Evolutionary conservation across 2,888 invertebrate genomes (phyloP).

Genomic region (Alsophila aescularia): DNA sequence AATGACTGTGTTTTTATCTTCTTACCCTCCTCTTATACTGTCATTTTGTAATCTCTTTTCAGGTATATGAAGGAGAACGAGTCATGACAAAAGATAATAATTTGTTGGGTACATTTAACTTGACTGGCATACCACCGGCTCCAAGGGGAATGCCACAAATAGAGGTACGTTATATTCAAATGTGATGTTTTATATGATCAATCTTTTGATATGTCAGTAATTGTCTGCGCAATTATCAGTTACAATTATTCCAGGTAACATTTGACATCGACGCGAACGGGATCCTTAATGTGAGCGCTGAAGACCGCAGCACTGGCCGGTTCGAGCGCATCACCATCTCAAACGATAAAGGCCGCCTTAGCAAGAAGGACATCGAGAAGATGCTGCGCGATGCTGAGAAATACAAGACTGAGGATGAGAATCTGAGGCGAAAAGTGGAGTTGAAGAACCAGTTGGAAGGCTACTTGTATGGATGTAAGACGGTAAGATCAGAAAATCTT

Average conservation of each 20-base stretch:
- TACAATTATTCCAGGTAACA: conserved; percentile 84
- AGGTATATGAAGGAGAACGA: conserved; percentile 93
- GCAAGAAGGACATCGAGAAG: conserved; percentile 93
- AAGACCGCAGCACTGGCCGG: conserved; percentile 91
- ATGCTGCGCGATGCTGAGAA: conserved; percentile 93
- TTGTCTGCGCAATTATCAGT: no score
- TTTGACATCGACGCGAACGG: conserved; percentile 96
- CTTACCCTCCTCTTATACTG: not conserved
- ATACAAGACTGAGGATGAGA: conserved; percentile 90
- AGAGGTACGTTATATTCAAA: conserved; percentile 62
- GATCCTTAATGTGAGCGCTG: conserved; percentile 91
- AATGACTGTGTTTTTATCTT: not conserved
- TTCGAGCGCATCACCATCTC: conserved; percentile 93
- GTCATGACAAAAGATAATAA: conserved; percentile 97
- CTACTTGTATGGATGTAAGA: conserved; percentile 87
- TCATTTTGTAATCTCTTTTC: conserved; percentile 22
- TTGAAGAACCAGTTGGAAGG: conserved; percentile 91
- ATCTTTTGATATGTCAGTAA: no score
- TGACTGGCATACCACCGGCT: conserved; percentile 93
- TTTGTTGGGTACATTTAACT: conserved; percentile 91
- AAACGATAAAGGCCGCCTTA: conserved; percentile 93
- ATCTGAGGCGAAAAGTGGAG: conserved; percentile 87
- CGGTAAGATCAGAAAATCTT: conserved; percentile 51
- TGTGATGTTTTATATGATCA: no score
- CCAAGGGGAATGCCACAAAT: conserved; percentile 92